phyloP scores from a whole-genome alignment of 1,140 invertebrate genomes.

The Metaphire vulgaris region DNA sequence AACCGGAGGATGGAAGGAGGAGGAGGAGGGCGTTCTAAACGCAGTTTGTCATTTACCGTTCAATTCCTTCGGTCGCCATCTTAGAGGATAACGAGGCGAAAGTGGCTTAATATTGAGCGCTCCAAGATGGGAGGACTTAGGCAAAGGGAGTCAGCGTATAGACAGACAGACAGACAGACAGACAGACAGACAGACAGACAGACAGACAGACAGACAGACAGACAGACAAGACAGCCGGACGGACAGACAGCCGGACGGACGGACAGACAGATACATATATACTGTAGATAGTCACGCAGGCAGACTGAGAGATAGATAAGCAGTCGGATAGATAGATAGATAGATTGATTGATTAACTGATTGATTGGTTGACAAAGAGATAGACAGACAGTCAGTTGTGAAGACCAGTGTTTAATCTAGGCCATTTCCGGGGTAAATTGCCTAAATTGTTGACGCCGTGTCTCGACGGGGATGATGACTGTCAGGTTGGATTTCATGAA shows the following conservation, averaged over 20 bases:
- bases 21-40: slow-evolving; percentile 1
- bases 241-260: background rate
- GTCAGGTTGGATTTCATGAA: too few relatives aligned
- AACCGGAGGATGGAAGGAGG: background rate
- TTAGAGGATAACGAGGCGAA: background rate
- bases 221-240: background rate
- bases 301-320: background rate
- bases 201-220: background rate
- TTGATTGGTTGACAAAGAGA: background rate
- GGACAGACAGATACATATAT: background rate
- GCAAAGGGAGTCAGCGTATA: background rate
- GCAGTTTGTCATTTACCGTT: too few relatives aligned
- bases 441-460: too few relatives aligned
- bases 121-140: background rate
- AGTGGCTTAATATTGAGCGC: background rate
- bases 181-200: slow-evolving; percentile 1
- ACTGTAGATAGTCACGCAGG: background rate
- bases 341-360: background rate
- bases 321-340: background rate
- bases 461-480: too few relatives aligned
- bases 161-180: slow-evolving; percentile 1
- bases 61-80: too few relatives aligned
- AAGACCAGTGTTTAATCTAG: too few relatives aligned
- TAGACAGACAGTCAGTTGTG: background rate
- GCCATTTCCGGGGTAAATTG: too few relatives aligned